phyloP scores from a whole-genome alignment of 2,113 vertebrate species.

The Butorides virescens region DNA sequence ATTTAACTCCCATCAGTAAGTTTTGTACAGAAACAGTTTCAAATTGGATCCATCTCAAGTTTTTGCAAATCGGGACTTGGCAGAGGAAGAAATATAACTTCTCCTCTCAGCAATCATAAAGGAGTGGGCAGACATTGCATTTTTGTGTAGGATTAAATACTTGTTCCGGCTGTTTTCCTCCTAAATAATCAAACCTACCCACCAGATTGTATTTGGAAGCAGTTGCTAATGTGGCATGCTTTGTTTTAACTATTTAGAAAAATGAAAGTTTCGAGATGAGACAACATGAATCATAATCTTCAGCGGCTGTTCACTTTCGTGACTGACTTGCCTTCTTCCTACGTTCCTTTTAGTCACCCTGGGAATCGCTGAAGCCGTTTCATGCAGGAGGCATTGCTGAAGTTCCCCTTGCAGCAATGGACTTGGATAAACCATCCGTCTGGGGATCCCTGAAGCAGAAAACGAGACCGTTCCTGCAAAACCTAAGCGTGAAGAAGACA shows the following conservation, averaged over 20 bases:
- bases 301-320: neutral
- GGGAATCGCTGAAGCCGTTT: neutral
- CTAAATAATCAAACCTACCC: conserved; percentile 42
- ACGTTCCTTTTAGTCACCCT: conserved; percentile 10
- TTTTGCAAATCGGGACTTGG: neutral
- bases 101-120: neutral
- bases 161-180: conserved; percentile 28
- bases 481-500: conserved; percentile 64
- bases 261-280: conserved; percentile 34
- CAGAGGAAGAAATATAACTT: neutral
- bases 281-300: conserved; percentile 27
- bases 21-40: neutral
- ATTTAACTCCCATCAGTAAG: neutral
- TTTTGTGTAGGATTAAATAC: conserved; percentile 28
- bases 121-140: neutral
- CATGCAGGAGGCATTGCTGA: neutral
- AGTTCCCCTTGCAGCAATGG: conserved; percentile 64
- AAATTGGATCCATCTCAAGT: neutral
- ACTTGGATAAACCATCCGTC: conserved; percentile 76
- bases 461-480: conserved; percentile 73
- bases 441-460: conserved; percentile 80
- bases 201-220: conserved; percentile 35
- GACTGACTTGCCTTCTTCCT: conserved; percentile 33
- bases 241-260: neutral
- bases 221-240: neutral